Evolutionary conservation across 1,140 invertebrate species (phyloP).

Genomic region (Trichoplusia ni): DNA sequence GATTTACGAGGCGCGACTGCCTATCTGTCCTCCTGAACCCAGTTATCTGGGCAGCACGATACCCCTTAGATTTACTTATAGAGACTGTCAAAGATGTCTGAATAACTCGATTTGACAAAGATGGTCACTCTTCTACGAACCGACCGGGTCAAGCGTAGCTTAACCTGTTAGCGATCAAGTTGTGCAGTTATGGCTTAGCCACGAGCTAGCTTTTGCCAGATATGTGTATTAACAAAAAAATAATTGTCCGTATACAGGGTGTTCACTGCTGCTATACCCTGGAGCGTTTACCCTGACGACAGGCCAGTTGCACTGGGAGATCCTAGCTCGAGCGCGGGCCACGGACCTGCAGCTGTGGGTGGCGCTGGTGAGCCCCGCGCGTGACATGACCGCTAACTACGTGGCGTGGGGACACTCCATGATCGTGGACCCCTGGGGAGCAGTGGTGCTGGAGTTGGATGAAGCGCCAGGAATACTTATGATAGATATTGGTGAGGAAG

Average conservation of each 20-base stretch:
- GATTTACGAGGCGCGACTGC: too few species aligned
- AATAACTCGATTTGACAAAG: too few species aligned
- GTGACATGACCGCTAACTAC: conserved; percentile 87
- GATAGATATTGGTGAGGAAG: conserved; percentile 84
- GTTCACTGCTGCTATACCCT: conserved; percentile 93
- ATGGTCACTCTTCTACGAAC: too few species aligned
- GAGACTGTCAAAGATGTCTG: too few species aligned
- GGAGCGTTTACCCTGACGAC: conserved; percentile 98
- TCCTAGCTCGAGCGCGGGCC: conserved; percentile 90
- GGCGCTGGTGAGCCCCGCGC: conserved; percentile 89
- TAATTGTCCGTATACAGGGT: conserved; percentile 82
- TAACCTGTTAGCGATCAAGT: too few species aligned
- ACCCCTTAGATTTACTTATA: too few species aligned
- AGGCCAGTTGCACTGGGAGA: conserved; percentile 95
- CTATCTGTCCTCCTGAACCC: too few species aligned
- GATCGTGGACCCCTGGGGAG: conserved; percentile 94
- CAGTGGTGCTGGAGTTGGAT: conserved; percentile 87
- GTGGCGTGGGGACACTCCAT: conserved; percentile 95
- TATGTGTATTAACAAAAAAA: too few species aligned
- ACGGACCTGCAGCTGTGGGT: conserved; percentile 94
- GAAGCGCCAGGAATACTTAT: conserved; percentile 88
- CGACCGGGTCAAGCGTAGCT: too few species aligned
- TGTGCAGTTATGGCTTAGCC: too few species aligned
- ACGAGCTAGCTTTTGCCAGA: too few species aligned
- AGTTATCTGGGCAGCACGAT: too few species aligned